These are phyloP conservation scores for Trichoplusia ni DNA, from an alignment of 1,140 invertebrate species.

Conservation along the genomic window DNA sequence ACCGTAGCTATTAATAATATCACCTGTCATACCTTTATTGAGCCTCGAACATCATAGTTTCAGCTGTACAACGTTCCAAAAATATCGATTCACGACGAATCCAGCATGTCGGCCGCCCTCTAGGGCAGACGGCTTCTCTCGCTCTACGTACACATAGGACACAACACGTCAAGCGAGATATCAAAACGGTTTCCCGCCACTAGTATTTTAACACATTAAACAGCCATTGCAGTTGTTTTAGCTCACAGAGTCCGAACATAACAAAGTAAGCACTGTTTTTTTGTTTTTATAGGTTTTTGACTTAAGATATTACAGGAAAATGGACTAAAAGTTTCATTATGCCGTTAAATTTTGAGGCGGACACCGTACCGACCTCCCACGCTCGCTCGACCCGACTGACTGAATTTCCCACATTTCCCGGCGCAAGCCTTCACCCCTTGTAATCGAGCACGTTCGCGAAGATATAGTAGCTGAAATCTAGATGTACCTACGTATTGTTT, in stretches of 20 bases:
- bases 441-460: slow-evolving; percentile 76
- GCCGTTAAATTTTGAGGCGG: slow-evolving; percentile 47
- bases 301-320: slow-evolving; percentile 59
- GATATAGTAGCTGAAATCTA: slow-evolving; percentile 60
- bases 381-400: slow-evolving; percentile 74
- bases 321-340: slow-evolving; percentile 71
- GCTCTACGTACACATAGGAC: slow-evolving; percentile 79
- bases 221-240: slow-evolving; percentile 42
- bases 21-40: slow-evolving; percentile 75
- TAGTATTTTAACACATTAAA: slow-evolving; percentile 69
- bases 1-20: slow-evolving; percentile 50
- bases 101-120: slow-evolving; percentile 80
- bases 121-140: slow-evolving; percentile 76
- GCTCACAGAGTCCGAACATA: slow-evolving; percentile 21
- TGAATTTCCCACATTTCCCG: slow-evolving; percentile 78
- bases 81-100: slow-evolving; percentile 80
- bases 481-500: slow-evolving; percentile 34
- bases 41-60: slow-evolving; percentile 75
- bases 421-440: slow-evolving; percentile 80
- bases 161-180: slow-evolving; percentile 80
- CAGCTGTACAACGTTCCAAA: slow-evolving; percentile 76
- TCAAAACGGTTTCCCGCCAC: slow-evolving; percentile 80
- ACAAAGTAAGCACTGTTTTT: slow-evolving; percentile 37
- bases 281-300: slow-evolving; percentile 38
- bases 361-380: slow-evolving; percentile 58